Base-by-base conservation (phyloP, 2,113 vertebrate species). In the Onychostoma macrolepis region DNA sequence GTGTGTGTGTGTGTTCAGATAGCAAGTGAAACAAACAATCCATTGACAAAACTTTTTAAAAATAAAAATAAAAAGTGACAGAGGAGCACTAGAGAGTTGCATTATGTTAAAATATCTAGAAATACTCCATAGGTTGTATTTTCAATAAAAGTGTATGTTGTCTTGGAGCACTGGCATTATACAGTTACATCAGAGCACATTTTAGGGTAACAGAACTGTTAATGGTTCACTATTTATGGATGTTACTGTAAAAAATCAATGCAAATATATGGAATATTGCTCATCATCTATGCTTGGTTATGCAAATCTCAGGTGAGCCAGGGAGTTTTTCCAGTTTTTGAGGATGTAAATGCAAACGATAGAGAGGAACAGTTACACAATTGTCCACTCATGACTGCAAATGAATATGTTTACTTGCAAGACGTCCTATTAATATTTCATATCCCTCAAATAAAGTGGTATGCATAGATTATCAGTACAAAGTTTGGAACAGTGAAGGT, bases 301-400 rank as follows among this genome's bases (percentile, higher is more conserved):
- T 74, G 63, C 58, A 84, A 84, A 72, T 43, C 17, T 80, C 24
- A 43, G n/a, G 36, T 6, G 3, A 76, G 19, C 24, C 38, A n/a
- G 71, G 21, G 36, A 72, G 9, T 4, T 74, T 48, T 80, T 87
- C 61, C 74, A 79, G 28, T 10, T 56, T 78, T 53, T 58, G 2
- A 56, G 28, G 77, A 0, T 36, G 19, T 58, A 58, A 80, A 80
- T 80, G 50, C 77, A 58, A 80, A 80, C 1, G 0, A 75, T 13
- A 2, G 13, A 43, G 38, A 75, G 24, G 24, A 13, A 56, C 30
- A 41, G 78, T 56, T 80, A 12, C 50, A 38, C 26, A 26, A 26
- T 2, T 61, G 50, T n/a, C 21, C 9, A 58, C n/a, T 58, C 28
- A 79, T 58, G 4, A 79, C 30, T 24, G 4, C 11, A 61, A 80